phyloP scores from a whole-genome alignment of 2,888 invertebrate genomes.

The Orgyia antiqua region DNA sequence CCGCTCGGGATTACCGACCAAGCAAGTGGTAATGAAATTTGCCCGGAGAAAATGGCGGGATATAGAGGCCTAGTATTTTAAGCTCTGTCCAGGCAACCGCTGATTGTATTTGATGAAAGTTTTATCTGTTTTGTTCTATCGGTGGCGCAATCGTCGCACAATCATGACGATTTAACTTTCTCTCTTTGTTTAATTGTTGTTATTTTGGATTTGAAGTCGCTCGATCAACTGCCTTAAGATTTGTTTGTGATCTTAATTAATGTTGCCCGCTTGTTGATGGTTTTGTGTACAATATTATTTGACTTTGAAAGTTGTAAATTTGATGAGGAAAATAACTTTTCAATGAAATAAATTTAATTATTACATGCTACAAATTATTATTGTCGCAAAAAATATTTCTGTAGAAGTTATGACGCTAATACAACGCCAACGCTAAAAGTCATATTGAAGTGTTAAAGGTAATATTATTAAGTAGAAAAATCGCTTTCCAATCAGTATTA shows the following conservation, averaged over 20 bases:
- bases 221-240: slow-evolving; percentile 27
- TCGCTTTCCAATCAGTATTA: neutral
- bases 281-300: slow-evolving; percentile 12
- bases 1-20: slow-evolving; percentile 63
- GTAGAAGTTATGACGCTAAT: too few species aligned
- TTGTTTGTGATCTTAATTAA: slow-evolving; percentile 28
- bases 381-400: too few species aligned
- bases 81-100: slow-evolving; percentile 66
- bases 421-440: too few species aligned
- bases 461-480: too few species aligned
- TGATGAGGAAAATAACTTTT: slow-evolving; percentile 2
- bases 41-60: slow-evolving; percentile 63
- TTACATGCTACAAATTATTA: too few species aligned
- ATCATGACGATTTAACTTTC: slow-evolving; percentile 55
- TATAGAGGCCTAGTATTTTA: slow-evolving; percentile 63
- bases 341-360: slow-evolving; percentile 6
- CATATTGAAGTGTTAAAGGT: too few species aligned
- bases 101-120: slow-evolving; percentile 75
- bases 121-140: slow-evolving; percentile 68
- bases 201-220: slow-evolving; percentile 39
- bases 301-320: slow-evolving; percentile 5
- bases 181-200: slow-evolving; percentile 51
- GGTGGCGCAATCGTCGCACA: slow-evolving; percentile 44
- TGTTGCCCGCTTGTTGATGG: slow-evolving; percentile 12
- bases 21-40: slow-evolving; percentile 75